Base-by-base conservation (phyloP, 2,888 invertebrate genomes). In the Drosophila prolongata region DNA sequence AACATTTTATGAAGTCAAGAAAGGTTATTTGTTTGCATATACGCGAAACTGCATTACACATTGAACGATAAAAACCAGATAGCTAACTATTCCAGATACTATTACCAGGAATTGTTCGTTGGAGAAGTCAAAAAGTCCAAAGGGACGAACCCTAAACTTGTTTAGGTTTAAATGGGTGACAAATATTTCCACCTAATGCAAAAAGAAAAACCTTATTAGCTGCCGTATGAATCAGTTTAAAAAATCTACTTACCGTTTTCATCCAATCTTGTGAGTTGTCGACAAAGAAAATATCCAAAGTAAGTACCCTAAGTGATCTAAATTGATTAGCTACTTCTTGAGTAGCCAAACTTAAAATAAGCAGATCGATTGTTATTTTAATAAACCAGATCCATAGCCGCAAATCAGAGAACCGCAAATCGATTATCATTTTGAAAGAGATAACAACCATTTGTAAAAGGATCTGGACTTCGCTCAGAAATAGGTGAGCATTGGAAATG, bases 101-200 rank as follows among this genome's bases (percentile, higher is more conserved):
- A 53, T 19, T 3, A 35, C 5, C 2, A 59, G 14, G 1, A 35
- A 59, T 8, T 16, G 1, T 10, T 59, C 5, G 24, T 54, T 43
- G 14, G 59, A 54, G 3, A 59, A 10, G 2, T 59, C 30, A 24
- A 59, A 35, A 3, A 59, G 42, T 10, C 53, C 54, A 10, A 59
- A 13, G 3, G 24, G 9, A 6, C 24, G 30, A 1, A 59, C 59
- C 3, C 34, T 53, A 9, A 59, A 24, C n/a, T 35, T 14, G 11
- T 24, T 34, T 6, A 59, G 6, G 4, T 34, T 14, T 0, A 53
- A 4, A 24, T 59, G 42, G 8, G n/a, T 10, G 1, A 24, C 14
- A 35, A 59, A 54, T 11, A 54, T 24, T 6, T 59, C 59, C 24
- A 59, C 42, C 59, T 59, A 14, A 14, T 6, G 3, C n/a, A 0